Base-by-base conservation (phyloP, 2,888 invertebrate species). In the Operophtera brumata region DNA sequence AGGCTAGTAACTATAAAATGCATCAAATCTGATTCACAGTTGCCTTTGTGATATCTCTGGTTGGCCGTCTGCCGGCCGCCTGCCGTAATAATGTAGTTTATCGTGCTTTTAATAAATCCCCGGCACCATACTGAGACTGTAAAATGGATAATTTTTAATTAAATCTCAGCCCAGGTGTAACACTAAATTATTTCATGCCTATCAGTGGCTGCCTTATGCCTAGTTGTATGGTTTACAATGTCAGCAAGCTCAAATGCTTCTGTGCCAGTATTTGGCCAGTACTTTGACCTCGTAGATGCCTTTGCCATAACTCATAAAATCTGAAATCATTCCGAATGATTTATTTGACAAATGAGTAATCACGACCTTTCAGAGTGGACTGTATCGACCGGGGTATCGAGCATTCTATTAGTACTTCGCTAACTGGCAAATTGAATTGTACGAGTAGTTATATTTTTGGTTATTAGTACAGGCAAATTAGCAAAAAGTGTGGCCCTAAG, bases 111-210 rank as follows among this genome's bases (percentile, higher is more conserved):
- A 80, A 79, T 84, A 80, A 82, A 82, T 77, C 70, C 58, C 64
- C 66, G 62, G 64, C 66, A 63, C 71, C 69, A 72, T 75, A 73
- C 67, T 60, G 64, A 70, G 74, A 71, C 75, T 69, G 71, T 84
- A 79, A 82, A 84, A 80, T 59, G 63, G 69, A 74, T 78, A 75
- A 75, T 78, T 82, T 80, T 84, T 84, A 82, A 86, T 86, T 85
- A 74, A 84, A 80, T 75, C 70, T 64, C 67, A 59, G 73, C 20
- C 78, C 84, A 83, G 85, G 85, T 86, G 86, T 73, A 71, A 82
- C 82, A 76, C 56, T 63, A 57, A 71, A 69, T 61, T 55, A 76
- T 78, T 81, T 78, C 71, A 76, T 70, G 75, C 68, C 57, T 71
- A 57, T 61, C 64, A 59, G 64, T 55, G 67, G n/a, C n/a, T n/a